Evolutionary conservation across 2,797 vertebrate species (phyloP), one percentile per base, ranked within the genome.

Genomic region (Paguma larvata): DNA sequence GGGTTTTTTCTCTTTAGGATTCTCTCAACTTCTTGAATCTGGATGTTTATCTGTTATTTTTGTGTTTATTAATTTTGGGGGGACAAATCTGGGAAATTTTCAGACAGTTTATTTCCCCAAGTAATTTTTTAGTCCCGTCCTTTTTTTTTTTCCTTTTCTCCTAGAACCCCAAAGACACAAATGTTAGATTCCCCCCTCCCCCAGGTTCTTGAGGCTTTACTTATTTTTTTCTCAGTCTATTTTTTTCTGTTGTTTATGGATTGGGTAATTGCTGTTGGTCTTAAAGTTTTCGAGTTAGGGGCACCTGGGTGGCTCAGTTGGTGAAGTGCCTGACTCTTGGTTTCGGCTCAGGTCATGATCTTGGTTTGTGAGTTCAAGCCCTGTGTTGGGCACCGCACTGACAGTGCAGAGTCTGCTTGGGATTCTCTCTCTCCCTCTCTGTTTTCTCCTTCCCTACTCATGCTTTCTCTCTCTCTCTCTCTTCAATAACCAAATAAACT

Each of bases 191-290:
- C 87, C 84, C 92, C 77, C 34, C 56, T 89, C 44, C 21, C 27
- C 56, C 2, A 12, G 10, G 13, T 68, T 21, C 18, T 46, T 44
- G 13, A 94, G 34, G 25, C 7, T 94, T 75, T 82, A 23, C 34
- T 70, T 6, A 46, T 23, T 23, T 67, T 89, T 85, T 46, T 53
- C 30, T 82, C 16, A 48, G 23, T 25, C 51, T 70, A 0, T 59
- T 94, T 85, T 79, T 46, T 38, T 93, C 7, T 95, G 30, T 85
- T 51, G 6, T 91, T 93, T 91, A 91, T 79, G 91, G 44, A 62
- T 12, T 85, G 32, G 13, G 19, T 30, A 77, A 82, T 92, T 94
- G 86, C 25, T 80, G 25, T 46, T 80, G 46, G 85, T 25, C 18
- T 91, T 91, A 70, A 44, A 65, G 8, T 82, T 77, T 2, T 8